phyloP scores from a whole-genome alignment of 2,113 vertebrate species.

The Chloropsis hardwickii region DNA sequence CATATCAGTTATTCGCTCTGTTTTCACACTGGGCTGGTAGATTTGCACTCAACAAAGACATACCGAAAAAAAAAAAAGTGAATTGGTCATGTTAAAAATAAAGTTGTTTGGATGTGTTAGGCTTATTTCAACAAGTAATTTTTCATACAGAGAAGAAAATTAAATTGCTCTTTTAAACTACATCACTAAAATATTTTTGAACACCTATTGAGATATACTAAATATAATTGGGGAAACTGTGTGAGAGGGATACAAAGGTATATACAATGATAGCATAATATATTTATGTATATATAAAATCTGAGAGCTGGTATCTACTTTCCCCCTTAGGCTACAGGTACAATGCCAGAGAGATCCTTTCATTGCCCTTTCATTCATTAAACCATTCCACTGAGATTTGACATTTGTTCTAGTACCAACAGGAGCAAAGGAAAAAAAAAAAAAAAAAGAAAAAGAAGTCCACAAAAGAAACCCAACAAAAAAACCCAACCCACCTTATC shows the following conservation, averaged over 20 bases:
- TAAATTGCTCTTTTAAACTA: neutral
- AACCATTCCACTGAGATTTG: neutral
- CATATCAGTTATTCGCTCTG: neutral
- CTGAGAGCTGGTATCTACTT: neutral
- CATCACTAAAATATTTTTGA: neutral
- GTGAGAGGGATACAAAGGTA: neutral
- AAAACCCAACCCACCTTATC: neutral
- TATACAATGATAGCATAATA: neutral
- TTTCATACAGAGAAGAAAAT: neutral
- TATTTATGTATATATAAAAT: neutral
- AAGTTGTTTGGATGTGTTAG: neutral
- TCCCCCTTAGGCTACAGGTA: rapidly evolving
- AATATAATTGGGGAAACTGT: neutral
- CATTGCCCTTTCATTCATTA: neutral
- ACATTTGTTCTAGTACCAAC: neutral
- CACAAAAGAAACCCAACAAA: neutral
- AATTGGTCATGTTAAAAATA: neutral
- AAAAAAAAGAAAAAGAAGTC: neutral
- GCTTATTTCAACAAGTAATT: neutral
- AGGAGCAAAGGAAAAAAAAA: neutral
- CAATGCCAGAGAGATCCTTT: neutral
- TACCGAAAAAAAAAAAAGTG: neutral
- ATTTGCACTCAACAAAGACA: neutral
- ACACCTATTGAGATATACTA: neutral
- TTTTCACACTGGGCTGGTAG: neutral